phyloP scores from a whole-genome alignment of 2,797 vertebrate species.

The Fundulus diaphanus region DNA sequence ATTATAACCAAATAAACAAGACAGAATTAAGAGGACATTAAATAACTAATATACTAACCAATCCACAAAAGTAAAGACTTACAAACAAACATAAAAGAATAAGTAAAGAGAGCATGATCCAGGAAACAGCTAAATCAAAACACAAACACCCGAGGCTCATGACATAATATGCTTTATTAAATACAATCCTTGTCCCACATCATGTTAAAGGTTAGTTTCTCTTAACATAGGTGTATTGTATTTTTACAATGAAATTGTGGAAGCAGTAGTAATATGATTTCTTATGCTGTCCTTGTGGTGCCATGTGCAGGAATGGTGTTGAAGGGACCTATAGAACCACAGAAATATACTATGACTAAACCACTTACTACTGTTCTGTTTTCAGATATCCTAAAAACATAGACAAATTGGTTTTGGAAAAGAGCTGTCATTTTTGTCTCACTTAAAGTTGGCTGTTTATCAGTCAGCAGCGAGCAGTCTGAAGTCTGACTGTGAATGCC shows the following conservation, averaged over 20 bases:
- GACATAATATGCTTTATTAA: too few relatives aligned
- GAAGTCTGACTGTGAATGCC: constrained; percentile 28
- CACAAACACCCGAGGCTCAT: too few relatives aligned
- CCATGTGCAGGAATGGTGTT: constrained; percentile 67
- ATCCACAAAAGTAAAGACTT: too few relatives aligned
- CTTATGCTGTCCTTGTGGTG: constrained; percentile 31
- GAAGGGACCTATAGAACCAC: not conserved
- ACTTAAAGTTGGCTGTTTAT: constrained; percentile 53
- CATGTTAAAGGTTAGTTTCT: too few relatives aligned
- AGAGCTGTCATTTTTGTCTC: constrained; percentile 44
- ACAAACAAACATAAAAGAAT: too few relatives aligned
- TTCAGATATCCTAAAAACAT: constrained; percentile 28
- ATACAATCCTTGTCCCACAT: too few relatives aligned
- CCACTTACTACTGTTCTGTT: constrained; percentile 42
- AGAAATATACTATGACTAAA: constrained; percentile 43
- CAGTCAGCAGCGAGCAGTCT: constrained; percentile 42
- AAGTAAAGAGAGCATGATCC: too few relatives aligned
- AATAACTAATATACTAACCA: too few relatives aligned
- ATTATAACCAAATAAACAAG: too few relatives aligned
- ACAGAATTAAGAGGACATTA: too few relatives aligned
- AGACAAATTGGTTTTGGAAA: constrained; percentile 56
- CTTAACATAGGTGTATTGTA: not conserved
- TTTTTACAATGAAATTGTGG: constrained; percentile 56
- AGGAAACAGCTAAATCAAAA: too few relatives aligned
- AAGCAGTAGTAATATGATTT: constrained; percentile 2